Evolutionary conservation across 2,888 invertebrate species (phyloP).

Genomic region (Muscina levida): DNA sequence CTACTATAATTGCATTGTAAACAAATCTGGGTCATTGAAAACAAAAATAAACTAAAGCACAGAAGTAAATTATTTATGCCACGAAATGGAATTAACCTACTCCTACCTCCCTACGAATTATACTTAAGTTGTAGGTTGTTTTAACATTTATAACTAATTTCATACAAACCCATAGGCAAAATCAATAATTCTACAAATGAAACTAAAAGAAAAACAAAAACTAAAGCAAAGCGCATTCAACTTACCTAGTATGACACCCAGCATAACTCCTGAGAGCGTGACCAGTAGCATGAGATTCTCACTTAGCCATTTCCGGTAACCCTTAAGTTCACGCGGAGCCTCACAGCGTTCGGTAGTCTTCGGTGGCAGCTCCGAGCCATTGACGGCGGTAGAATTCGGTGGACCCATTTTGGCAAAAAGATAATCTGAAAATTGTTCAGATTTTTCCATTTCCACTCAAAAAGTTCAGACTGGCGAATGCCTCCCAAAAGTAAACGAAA

Average conservation of each 20-base stretch:
- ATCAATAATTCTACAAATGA: no score
- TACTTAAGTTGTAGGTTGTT: no score
- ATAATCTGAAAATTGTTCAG: conserved; percentile 88
- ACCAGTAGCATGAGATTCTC: conserved; percentile 89
- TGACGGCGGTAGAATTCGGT: conserved; percentile 81
- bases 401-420: conserved; percentile 90
- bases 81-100: no score
- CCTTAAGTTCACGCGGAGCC: conserved; percentile 85
- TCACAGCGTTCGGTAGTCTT: conserved; percentile 83
- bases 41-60: no score
- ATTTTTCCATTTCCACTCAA: conserved; percentile 81
- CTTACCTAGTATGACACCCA: conserved; percentile 88
- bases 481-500: conserved; percentile 41
- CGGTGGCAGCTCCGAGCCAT: conserved; percentile 81
- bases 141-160: no score
- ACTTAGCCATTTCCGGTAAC: conserved; percentile 85
- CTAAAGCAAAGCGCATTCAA: conserved; percentile 31
- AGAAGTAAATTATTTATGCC: no score
- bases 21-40: no score
- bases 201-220: no score
- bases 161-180: neutral
- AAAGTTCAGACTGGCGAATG: conserved; percentile 53
- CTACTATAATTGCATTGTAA: no score
- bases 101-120: no score
- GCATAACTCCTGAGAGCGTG: conserved; percentile 89